Base-by-base conservation (phyloP, 2,888 invertebrate genomes). In the Rhamnusium bicolor region DNA sequence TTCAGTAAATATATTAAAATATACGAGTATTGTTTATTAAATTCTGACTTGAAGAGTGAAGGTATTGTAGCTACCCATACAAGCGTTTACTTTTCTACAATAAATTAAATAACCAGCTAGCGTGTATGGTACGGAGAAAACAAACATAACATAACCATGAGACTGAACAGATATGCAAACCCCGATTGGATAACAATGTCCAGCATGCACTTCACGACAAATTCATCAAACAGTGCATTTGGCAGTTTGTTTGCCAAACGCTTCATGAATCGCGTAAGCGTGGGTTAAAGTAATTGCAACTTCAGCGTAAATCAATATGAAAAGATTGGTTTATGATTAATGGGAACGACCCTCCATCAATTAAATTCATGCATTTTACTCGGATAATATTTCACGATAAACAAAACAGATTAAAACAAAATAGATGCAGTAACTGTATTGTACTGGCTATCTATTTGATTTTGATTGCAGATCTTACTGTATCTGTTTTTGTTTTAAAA, bases 191-290 rank as follows among this genome's bases (percentile, higher is more conserved):
- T 80, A 81, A 82, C 82, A 81, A 82, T 82, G 82, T 83, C 81
- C 81, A 73, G 78, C 78, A 80, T 78, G 77, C 82, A 81, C 81
- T 81, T 76, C 75, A 80, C 77, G 79, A 80, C 78, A 81, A 82
- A 82, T 82, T 83, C 82, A 78, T 80, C 82, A 81, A 83, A 82
- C 82, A 81, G 78, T 82, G 82, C 82, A 82, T 82, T 84, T 82
- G 82, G 80, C 81, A 80, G 80, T 78, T 78, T 83, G 83, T 83
- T 83, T 83, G 78, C 82, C 72, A 63, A 83, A 76, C 79, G 80
- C 83, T 83, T 79, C 78, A 81, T 79, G 79, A 73, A 77, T 78
- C 79, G 74, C 78, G 75, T 76, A 77, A 67, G 73, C 77, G 70
- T 54, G 71, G 73, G 49, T 75, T 53, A 68, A 80, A 76, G 73